Evolutionary conservation across 2,797 vertebrate genomes (phyloP).

Genomic region (Merluccius polli): DNA sequence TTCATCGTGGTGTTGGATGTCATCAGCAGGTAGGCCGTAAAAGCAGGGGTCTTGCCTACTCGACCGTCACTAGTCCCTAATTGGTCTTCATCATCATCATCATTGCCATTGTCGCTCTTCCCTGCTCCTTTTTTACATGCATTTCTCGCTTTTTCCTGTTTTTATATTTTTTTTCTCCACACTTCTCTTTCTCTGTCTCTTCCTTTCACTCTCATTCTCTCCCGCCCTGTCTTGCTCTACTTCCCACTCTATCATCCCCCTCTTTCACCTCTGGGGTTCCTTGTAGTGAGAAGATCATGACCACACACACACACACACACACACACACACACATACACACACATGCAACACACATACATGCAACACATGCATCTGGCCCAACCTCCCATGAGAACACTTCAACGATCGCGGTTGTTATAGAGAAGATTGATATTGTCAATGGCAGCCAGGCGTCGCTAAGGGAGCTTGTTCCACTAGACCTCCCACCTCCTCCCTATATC

Average conservation of each 20-base stretch:
- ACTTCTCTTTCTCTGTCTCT: background rate
- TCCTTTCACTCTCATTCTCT: background rate
- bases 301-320: background rate
- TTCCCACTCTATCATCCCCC: background rate
- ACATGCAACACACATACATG: background rate
- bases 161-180: slow-evolving; percentile 1
- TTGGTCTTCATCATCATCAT: slow-evolving; percentile 26
- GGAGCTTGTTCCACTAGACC: slow-evolving; percentile 16
- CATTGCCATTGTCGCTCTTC: background rate
- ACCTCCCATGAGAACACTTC: background rate
- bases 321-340: no score
- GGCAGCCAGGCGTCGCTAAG: slow-evolving; percentile 27
- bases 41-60: slow-evolving; percentile 23
- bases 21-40: slow-evolving; percentile 93
- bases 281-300: background rate
- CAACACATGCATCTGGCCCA: background rate
- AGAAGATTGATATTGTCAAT: background rate
- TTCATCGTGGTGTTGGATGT: slow-evolving; percentile 98
- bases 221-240: background rate
- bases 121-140: background rate
- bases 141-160: background rate
- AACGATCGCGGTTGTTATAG: background rate
- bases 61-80: slow-evolving; percentile 45
- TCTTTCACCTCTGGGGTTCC: background rate
- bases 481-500: slow-evolving; percentile 2